Base-by-base conservation (phyloP, 2,888 invertebrate species). In the Patella ulyssiponensis region DNA sequence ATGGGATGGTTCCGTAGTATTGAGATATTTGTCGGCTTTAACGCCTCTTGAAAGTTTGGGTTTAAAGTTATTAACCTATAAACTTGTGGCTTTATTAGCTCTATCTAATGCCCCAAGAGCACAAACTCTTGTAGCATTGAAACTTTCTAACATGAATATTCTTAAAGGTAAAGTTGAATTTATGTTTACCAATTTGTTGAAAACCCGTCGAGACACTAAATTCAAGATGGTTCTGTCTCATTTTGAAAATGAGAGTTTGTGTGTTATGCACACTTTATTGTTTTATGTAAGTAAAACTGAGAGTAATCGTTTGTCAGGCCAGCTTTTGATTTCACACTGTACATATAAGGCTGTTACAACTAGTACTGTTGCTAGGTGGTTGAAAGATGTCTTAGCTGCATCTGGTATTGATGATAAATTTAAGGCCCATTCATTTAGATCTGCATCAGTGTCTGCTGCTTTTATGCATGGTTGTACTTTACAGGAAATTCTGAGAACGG, bases 1-100 rank as follows among this genome's bases (percentile, higher is more conserved):
- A 15, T 82, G 80, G 81, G 79, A 81, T 79, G 82, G 80, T 17
- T 52, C 74, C 14, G 70, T 52, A 27, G 77, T 80, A 14, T 73
- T 82, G 52, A 75, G 74, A 51, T 81, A 71, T 58, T 73, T 80
- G n/a, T 51, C 53, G 54, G 51, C 52, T 20, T 71, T 72, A 14
- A 77, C 70, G 52, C 79, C 80, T 12, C 52, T 82, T 53, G 20
- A 74, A 15, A 74, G 64, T 33, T 70, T 80, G 23, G 27, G 71
- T 69, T 64, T 81, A 17, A 79, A 81, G 71, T 15, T 69, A 11
- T 54, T 81, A 17, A 79, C 79, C 27, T 71, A 77, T 23, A 82
- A 82, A 73, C 53, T 76, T 15, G 73, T 77, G 44, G 71, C 75
- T 53, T 56, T 76, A 17, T 51, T 79, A 15, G 72, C 83, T 20